Evolutionary conservation across 2,113 vertebrate genomes (phyloP).

Genomic region (Thinocorus orbignyianus): DNA sequence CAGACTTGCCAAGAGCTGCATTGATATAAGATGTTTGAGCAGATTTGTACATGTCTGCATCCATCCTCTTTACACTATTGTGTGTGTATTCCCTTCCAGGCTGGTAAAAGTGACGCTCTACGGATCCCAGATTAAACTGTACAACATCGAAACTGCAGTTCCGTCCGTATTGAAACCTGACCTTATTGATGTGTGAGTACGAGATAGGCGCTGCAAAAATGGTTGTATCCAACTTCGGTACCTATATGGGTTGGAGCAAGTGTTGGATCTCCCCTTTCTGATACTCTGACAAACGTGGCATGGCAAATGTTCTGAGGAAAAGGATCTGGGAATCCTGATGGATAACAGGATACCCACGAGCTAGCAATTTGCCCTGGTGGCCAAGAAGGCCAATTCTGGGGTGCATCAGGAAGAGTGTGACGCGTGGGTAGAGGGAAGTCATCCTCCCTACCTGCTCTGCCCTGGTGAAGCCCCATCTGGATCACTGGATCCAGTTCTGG

Average conservation of each 20-base stretch:
- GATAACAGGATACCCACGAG: too few relatives aligned
- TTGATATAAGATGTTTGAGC: background rate
- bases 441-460: too few relatives aligned
- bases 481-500: too few relatives aligned
- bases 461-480: too few relatives aligned
- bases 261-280: accelerated
- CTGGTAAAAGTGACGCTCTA: conserved; percentile 95
- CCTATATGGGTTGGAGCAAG: accelerated
- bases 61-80: background rate
- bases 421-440: too few relatives aligned
- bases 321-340: too few relatives aligned
- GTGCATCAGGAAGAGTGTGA: too few relatives aligned
- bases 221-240: accelerated
- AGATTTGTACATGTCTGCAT: background rate
- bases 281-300: background rate
- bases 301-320: background rate
- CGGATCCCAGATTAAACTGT: conserved; percentile 92
- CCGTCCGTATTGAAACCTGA: conserved; percentile 97
- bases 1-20: background rate
- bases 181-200: conserved; percentile 96
- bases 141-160: conserved; percentile 96
- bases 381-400: too few relatives aligned
- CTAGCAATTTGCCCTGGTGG: too few relatives aligned
- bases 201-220: background rate
- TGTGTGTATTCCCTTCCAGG: conserved; percentile 62